Evolutionary conservation across 2,797 vertebrate species (phyloP).

Genomic region (Leuciscus waleckii): DNA sequence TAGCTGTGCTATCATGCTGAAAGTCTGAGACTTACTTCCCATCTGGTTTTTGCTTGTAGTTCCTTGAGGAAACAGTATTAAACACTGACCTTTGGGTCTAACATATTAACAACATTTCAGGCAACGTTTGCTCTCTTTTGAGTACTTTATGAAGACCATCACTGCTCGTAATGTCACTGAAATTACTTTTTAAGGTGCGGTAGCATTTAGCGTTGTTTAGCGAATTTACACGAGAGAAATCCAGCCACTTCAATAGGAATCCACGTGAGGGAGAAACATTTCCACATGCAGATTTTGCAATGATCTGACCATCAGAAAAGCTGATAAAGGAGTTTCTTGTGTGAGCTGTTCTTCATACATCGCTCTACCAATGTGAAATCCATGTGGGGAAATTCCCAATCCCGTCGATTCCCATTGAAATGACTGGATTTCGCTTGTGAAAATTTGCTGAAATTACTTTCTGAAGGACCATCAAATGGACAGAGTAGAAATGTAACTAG

Average conservation of each 20-base stretch:
- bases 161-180: background rate
- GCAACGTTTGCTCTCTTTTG: slow-evolving; percentile 3
- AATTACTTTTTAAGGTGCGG: background rate
- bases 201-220: background rate
- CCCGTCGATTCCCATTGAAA: no score
- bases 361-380: background rate
- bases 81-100: slow-evolving; percentile 79
- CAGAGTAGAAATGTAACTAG: no score
- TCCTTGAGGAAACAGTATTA: slow-evolving; percentile 65
- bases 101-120: slow-evolving; percentile 59
- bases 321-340: no score
- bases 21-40: slow-evolving; percentile 59
- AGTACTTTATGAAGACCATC: slow-evolving; percentile 24
- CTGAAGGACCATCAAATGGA: no score
- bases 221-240: background rate
- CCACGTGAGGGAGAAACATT: background rate
- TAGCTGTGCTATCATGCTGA: slow-evolving; percentile 76
- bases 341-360: background rate
- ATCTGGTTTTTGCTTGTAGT: slow-evolving; percentile 66
- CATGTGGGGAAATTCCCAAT: background rate
- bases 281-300: background rate
- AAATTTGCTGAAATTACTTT: no score
- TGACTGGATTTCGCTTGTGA: no score
- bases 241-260: background rate
- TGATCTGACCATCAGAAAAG: no score